These are phyloP conservation scores for Nestor notabilis DNA, from an alignment of 2,113 vertebrate species.

Conservation along the genomic window DNA sequence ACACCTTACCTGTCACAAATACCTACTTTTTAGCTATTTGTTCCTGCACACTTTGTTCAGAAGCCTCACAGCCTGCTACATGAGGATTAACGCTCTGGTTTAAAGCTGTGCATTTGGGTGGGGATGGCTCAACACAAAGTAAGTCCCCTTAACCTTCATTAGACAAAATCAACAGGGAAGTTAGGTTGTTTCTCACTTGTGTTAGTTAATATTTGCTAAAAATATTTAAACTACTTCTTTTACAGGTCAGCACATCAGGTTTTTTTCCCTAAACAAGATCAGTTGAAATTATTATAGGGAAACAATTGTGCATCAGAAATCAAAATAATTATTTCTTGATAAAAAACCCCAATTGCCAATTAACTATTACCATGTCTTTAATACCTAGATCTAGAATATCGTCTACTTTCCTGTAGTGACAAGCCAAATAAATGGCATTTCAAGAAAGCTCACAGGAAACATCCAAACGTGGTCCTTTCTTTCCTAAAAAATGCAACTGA, in stretches of 20 bases:
- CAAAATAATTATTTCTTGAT: not conserved
- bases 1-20: not conserved
- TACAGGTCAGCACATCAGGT: accelerated
- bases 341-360: not conserved
- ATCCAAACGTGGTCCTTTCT: not conserved
- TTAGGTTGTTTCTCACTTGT: not conserved
- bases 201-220: not conserved
- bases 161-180: not conserved
- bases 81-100: not conserved
- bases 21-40: not conserved
- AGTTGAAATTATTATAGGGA: not conserved
- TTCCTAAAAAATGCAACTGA: not conserved
- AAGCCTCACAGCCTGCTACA: not conserved
- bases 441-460: not conserved
- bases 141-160: not conserved
- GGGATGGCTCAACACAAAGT: not conserved
- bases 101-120: not conserved
- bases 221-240: not conserved
- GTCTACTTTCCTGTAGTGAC: not conserved
- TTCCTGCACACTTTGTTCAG: not conserved
- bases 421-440: not conserved
- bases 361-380: not conserved
- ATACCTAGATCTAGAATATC: not conserved
- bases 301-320: not conserved
- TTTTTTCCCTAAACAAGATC: not conserved